phyloP scores from a whole-genome alignment of 2,113 vertebrate genomes.

The Archilochus colubris region DNA sequence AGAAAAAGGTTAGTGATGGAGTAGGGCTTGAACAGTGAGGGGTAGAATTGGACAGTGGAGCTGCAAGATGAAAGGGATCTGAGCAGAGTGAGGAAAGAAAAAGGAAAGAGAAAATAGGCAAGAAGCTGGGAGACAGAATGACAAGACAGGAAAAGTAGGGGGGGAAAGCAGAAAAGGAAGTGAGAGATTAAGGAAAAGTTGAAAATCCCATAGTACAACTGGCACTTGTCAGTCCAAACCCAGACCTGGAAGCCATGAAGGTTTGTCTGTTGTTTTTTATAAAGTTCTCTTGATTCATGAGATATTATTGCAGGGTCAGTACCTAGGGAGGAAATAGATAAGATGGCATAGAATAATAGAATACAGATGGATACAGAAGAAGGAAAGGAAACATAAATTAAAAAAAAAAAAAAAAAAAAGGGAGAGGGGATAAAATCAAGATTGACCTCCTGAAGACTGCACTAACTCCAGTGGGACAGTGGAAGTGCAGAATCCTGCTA shows the following conservation, averaged over 20 bases:
- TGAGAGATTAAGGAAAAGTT: neutral
- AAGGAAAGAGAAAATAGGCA: neutral
- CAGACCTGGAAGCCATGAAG: neutral
- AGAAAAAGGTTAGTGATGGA: neutral
- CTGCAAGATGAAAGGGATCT: neutral
- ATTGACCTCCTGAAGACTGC: neutral
- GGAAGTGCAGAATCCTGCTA: neutral
- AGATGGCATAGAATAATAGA: neutral
- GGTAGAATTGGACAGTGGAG: neutral
- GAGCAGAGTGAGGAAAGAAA: neutral
- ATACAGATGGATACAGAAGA: neutral
- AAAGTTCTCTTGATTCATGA: neutral
- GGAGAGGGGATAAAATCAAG: neutral
- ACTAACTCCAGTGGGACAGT: neutral
- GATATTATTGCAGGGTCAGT: neutral
- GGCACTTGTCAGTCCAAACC: neutral
- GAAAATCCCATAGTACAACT: neutral
- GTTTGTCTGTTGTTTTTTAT: neutral
- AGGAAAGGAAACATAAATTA: neutral
- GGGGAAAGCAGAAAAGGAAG: neutral
- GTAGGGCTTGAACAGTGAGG: neutral
- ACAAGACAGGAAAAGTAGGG: neutral
- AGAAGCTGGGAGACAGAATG: neutral
- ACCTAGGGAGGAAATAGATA: neutral
- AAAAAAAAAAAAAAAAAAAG: neutral